Conservation (phyloP, 2,888 invertebrate genomes). For the Parochlus steinenii region DNA sequence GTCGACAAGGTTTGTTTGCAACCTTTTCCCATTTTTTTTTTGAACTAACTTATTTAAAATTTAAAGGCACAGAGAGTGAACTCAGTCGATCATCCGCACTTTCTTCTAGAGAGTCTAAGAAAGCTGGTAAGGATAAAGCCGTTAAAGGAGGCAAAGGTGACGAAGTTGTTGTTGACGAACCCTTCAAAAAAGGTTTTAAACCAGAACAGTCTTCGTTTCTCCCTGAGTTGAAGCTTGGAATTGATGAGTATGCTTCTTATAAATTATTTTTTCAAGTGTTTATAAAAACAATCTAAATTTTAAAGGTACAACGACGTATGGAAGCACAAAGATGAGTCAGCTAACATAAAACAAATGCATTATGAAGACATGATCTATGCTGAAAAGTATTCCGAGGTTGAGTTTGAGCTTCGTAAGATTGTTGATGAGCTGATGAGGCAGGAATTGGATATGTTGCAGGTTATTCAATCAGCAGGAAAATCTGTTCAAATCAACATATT, state of each 20-base stretch:
- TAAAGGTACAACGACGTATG: constrained; percentile 60
- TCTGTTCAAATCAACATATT: constrained; percentile 1
- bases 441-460: constrained; percentile 49
- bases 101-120: constrained; percentile 62
- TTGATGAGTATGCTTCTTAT: constrained; percentile 29
- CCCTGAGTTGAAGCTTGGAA: constrained; percentile 49
- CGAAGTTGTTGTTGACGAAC: constrained; percentile 43
- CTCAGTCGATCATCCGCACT: constrained; percentile 61
- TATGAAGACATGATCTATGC: constrained; percentile 69
- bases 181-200: constrained; percentile 44
- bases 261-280: not conserved
- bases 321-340: constrained; percentile 60
- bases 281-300: constrained; percentile 3
- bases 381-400: constrained; percentile 68
- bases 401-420: constrained; percentile 60
- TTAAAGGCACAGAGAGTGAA: constrained; percentile 57
- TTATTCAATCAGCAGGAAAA: constrained; percentile 14
- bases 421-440: constrained; percentile 66
- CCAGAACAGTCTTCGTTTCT: constrained; percentile 54
- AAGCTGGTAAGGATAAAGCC: constrained; percentile 17
- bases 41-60: constrained; percentile 22
- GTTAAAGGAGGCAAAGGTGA: constrained; percentile 33
- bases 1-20: constrained; percentile 43
- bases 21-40: not conserved
- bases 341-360: constrained; percentile 56